Base-by-base conservation (phyloP, 2,797 vertebrate genomes). In the Hoplostethus atlanticus region DNA sequence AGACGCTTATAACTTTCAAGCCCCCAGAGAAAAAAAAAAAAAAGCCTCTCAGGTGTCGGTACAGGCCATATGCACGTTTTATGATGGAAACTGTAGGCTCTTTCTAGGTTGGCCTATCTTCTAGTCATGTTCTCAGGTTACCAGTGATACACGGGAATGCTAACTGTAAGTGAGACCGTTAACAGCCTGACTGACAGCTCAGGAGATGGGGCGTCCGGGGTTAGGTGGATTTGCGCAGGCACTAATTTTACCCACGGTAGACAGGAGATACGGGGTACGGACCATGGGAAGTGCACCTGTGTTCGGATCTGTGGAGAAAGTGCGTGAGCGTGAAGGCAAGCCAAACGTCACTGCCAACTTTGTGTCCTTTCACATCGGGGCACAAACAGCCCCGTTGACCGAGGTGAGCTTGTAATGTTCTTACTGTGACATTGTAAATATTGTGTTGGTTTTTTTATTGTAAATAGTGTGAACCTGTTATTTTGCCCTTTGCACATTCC, bases 181-280 rank as follows among this genome's bases (percentile, higher is more conserved):
- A 91, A 94, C 91, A 92, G 91, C 56, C 84, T 91, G 93, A 94
- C 73, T 91, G 92, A 89, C 92, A 90, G 89, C 51, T 73, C 68
- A 13, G 62, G 64, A 75, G 79, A 88, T 54, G 55, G 51, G 76
- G 55, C 77, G 62, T 55, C 71, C 70, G 79, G 84, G 76, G 87
- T 64, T 74, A 76, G 81, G 16, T 61, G 80, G 81, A 86, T 91
- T 90, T 89, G 68, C 78, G 84, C 80, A 56, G 71, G 51, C 70
- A 68, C 90, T 93, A 89, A 93, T 90, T 93, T 94, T 94, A 93
- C 84, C 85, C 76, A 17, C 3, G 30, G 68, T 50, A 71, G 65
- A 57, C 34, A 31, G 40, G 73, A 68, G 68, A 73, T 52, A 63
- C 70, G 72, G 48, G 56, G 36, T 52, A 17, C 2, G 1, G 11